Evolutionary conservation across 1,140 invertebrate species (phyloP), one percentile per base, ranked within the genome.

Genomic region (Adelges cooleyi): DNA sequence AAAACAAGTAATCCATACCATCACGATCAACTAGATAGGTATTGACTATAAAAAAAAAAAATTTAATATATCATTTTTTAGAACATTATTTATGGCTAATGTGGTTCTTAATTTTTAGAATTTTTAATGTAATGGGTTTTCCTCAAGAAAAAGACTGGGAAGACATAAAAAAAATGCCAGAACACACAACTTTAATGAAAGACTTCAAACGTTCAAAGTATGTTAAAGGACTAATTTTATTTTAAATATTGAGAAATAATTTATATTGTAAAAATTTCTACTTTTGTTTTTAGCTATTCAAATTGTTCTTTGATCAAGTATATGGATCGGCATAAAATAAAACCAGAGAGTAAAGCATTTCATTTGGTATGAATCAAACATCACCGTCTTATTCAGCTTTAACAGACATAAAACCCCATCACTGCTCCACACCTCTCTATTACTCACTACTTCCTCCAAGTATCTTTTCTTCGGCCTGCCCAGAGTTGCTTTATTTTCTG

Each of bases 81-180:
- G 15, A 33, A 49, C 9, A 11, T 38, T 10, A 29, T 36, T 20
- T 3, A 48, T 48, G 4, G 15, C 8, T 49, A 2, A 2, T 36
- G 1, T 48, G n/a, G n/a, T n/a, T n/a, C n/a, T n/a, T n/a, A n/a
- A n/a, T 59, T 70, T 69, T 33, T 59, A 82, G 95, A 74, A 99
- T 99, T 78, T 99, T 99, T 76, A 96, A 95, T 80, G 95, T 99
- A 0, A 99, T 99, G 96, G 97, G 97, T 23, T 99, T 98, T 77
- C 97, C 97, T 18, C 81, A 86, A 73, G 95, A 98, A 73, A 96
- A 97, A 78, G 96, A 99, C 73, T 99, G 97, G 97, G 95, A 98
- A 76, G 97, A 99, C 75, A 98, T 99, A 66, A 89, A 90, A 71
- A 98, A 98, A 80, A 99, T 99, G 97, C 97, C 97, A 5, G 96